phyloP scores from a whole-genome alignment of 1,140 invertebrate species.

The Elymnias hypermnestra region DNA sequence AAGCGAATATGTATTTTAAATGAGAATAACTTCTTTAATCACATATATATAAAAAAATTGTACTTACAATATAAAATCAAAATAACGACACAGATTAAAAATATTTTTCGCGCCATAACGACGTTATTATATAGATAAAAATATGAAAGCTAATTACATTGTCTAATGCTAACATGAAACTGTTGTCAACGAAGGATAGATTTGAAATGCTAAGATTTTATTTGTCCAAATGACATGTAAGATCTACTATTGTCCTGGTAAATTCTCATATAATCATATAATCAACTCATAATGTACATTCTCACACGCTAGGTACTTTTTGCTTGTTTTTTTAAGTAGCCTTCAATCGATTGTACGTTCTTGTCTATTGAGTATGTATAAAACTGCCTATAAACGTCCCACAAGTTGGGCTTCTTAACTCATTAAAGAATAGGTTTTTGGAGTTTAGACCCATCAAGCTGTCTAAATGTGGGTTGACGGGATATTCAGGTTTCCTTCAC shows the following conservation, averaged over 20 bases:
- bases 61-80: conserved; percentile 14
- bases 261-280: background rate
- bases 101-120: conserved; percentile 15
- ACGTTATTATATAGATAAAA: background rate
- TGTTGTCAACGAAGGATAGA: background rate
- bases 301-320: background rate
- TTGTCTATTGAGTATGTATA: no score
- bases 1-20: no score
- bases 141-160: background rate
- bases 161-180: background rate
- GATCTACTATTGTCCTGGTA: background rate
- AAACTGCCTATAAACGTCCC: no score
- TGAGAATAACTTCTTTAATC: no score
- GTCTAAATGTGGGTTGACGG: no score
- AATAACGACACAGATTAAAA: conserved; percentile 11
- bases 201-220: background rate
- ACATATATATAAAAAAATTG: background rate
- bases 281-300: background rate
- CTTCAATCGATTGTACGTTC: no score
- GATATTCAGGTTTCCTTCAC: no score
- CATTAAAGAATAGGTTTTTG: no score
- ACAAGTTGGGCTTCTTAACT: no score
- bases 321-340: no score
- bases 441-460: no score
- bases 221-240: background rate